Evolutionary conservation across 2,888 invertebrate species (phyloP), one percentile per base, ranked within the genome.

Genomic region (Acleris sparsana): DNA sequence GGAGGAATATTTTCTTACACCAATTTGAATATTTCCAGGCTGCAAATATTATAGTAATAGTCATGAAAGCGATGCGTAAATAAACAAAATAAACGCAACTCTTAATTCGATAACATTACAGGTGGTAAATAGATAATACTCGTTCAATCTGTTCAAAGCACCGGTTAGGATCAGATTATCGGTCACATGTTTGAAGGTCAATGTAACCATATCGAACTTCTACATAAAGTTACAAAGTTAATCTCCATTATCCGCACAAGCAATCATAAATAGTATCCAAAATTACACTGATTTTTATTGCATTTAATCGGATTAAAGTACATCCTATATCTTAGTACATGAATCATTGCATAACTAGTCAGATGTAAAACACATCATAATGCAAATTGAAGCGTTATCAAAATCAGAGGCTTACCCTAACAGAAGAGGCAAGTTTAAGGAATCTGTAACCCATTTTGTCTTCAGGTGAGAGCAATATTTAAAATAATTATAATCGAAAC

Each of bases 1-100:
- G 56, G 94, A 93, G 5, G 97, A 95, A 83, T 96, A 97, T 65
- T 93, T 92, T 71, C 96, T 93, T 53, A 88, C 82, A 66, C 83
- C 77, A 72, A 87, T 79, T 68, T 82, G 79, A 48, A 86, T 66
- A 67, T 79, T 80, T 43, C 89, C 86, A 79, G 75, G 83, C 92
- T 92, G 67, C 52, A 74, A 81, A 68, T 48, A 51, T 60, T 60
- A 22, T 29, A 25, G 13, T 53, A 13, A 48, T 20, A 22, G 39
- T 13, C 13, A 39, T 39, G 48, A n/a, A 39, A 39, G 46, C 46
- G 7, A 46, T 46, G 9, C 6, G 17, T 11, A 4, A 2, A 16
- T 39, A 22, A 22, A 29, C 46, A 52, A 43, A 39, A 60, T 20
- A 58, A 4, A 20, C 2, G 22, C 52, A 60, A 51, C 43, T 39